Evolutionary conservation across 2,113 vertebrate species (phyloP), one percentile per base, ranked within the genome.

Genomic region (Ariopsis seemanni): DNA sequence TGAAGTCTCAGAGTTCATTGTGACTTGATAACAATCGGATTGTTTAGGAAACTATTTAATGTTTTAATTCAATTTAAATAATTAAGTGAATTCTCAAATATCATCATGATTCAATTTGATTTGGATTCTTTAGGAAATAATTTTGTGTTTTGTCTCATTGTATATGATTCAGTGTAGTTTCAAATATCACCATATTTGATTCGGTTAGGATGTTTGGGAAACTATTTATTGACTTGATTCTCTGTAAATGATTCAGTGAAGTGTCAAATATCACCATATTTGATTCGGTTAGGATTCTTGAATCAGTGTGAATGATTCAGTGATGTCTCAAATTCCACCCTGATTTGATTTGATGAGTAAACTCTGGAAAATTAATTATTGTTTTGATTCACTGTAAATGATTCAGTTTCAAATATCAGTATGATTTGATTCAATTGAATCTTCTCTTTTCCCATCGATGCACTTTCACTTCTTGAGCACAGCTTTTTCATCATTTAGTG

Each of bases 401-500:
- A 77, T n/a, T 77, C 74, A 52, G 48, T 77, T 52, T 77, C 22
- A n/a, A 18, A 18, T 42, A 20, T 72, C 69, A 5, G 7, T 0
- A 17, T 57, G n/a, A 79, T 57, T 9, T 57, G 77, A 77, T 53
- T 77, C 48, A n/a, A 1, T 14, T 25, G 74, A 77, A 52, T 77
- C 74, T 25, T 53, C 48, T 77, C 11, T 53, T n/a, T 25, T 53
- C 22, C 20, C 12, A n/a, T 12, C 1, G 22, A 77, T n/a, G 22
- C 75, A 27, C 14, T 78, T 55, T 15, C 14, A 10, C n/a, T n/a
- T 79, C 12, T 79, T n/a, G 55, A 7, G 55, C 30, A 17, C 53
- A 27, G 15, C n/a, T 80, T 80, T 77, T 53, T 77, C 74, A 27
- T 53, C 50, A 78, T 78, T 80, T 34, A 80, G n/a, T 60, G 55